Conservation (phyloP, 2,888 invertebrate genomes). For the Amiota mariae region DNA sequence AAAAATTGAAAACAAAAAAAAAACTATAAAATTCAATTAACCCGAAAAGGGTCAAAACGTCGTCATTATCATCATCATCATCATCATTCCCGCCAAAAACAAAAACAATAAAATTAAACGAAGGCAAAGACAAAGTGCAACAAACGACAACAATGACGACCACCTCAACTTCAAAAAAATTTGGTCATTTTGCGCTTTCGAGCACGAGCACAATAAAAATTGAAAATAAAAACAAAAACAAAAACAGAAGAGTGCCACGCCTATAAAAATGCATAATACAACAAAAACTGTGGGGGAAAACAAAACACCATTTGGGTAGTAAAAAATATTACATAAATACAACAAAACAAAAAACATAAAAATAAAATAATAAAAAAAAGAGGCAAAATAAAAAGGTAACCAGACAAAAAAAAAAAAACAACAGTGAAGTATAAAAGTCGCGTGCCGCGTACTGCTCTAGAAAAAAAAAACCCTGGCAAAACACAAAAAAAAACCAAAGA, state of each 20-base stretch:
- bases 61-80: slow-evolving; percentile 40
- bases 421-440: slow-evolving; percentile 27
- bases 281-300: slow-evolving; percentile 8
- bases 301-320: slow-evolving; percentile 12
- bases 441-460: slow-evolving; percentile 13
- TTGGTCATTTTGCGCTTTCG: slow-evolving; percentile 19
- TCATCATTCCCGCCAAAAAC: slow-evolving; percentile 39
- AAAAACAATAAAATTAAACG: slow-evolving; percentile 33
- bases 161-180: slow-evolving; percentile 10
- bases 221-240: slow-evolving; percentile 7
- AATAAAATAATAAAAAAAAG: too few relatives aligned
- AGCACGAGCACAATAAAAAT: slow-evolving; percentile 19
- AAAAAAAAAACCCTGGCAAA: too few relatives aligned
- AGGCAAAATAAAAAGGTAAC: slow-evolving; percentile 2
- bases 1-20: background rate
- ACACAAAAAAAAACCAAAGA: too few relatives aligned
- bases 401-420: slow-evolving; percentile 27
- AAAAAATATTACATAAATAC: slow-evolving; percentile 18
- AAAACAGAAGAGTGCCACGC: background rate
- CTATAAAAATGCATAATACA: background rate
- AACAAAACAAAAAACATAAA: too few relatives aligned
- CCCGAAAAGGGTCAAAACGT: slow-evolving; percentile 37
- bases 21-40: slow-evolving; percentile 20
- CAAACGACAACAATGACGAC: background rate
- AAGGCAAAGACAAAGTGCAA: slow-evolving; percentile 30